Evolutionary conservation across 1,140 invertebrate species (phyloP).

Genomic region (Halesus radiatus): DNA sequence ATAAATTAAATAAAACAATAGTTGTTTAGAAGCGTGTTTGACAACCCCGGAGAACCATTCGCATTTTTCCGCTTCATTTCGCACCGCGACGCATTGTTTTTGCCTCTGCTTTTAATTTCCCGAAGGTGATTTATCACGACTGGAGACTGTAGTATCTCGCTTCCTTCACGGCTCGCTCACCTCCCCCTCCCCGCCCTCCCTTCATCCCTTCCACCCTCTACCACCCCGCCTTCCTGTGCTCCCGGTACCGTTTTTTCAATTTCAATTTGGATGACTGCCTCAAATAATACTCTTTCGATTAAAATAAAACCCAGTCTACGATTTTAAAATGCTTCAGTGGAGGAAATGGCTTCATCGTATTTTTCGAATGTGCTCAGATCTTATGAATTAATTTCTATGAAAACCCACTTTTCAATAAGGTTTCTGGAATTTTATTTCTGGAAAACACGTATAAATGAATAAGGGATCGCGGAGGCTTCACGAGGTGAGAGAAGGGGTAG

Average conservation of each 20-base stretch:
- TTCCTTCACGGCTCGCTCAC: conserved; percentile 48
- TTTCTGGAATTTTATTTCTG: no score
- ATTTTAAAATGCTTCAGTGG: conserved; percentile 7
- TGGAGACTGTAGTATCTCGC: conserved; percentile 56
- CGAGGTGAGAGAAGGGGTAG: not conserved
- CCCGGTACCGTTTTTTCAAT: conserved; percentile 52
- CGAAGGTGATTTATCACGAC: conserved; percentile 58
- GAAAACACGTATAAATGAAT: no score
- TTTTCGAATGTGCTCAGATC: not conserved
- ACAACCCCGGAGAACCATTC: conserved; percentile 22
- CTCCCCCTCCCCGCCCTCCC: conserved; percentile 1
- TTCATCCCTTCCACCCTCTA: not conserved
- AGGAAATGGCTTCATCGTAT: conserved; percentile 2
- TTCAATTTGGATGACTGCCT: conserved; percentile 55
- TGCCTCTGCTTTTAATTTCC: conserved; percentile 58
- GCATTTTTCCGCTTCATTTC: conserved; percentile 56
- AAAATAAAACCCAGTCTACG: conserved; percentile 44
- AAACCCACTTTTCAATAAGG: not conserved
- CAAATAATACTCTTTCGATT: conserved; percentile 51
- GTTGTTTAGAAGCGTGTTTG: not conserved
- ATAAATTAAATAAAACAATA: not conserved
- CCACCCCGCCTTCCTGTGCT: conserved; percentile 1
- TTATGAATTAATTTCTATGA: not conserved
- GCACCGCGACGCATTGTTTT: conserved; percentile 58
- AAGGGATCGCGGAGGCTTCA: no score